phyloP scores from a whole-genome alignment of 2,888 invertebrate genomes.

The Cremastobaeus sp. region DNA sequence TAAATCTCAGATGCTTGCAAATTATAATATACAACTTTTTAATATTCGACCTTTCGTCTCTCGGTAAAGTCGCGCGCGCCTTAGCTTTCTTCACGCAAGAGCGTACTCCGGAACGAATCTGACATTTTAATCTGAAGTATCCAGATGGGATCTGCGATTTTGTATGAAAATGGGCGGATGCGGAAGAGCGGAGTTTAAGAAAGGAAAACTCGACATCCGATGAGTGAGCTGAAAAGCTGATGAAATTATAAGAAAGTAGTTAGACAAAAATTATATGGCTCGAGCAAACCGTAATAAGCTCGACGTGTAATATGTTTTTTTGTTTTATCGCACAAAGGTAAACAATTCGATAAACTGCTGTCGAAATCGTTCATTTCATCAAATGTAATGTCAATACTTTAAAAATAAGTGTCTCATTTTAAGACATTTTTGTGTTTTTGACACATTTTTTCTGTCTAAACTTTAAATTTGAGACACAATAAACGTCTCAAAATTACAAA shows the following conservation, averaged over 20 bases:
- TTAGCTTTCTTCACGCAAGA: constrained; percentile 63
- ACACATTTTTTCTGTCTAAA: no score
- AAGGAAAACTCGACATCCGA: constrained; percentile 54
- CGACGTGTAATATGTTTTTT: constrained; percentile 7
- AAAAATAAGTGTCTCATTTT: no score
- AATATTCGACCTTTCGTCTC: constrained; percentile 67
- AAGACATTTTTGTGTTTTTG: no score
- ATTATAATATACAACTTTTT: constrained; percentile 71
- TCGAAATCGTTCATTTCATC: no score
- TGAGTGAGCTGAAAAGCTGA: constrained; percentile 51
- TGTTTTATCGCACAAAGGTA: no score
- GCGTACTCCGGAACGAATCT: constrained; percentile 68
- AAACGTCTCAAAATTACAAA: no score
- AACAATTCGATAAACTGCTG: no score
- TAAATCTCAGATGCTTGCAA: constrained; percentile 65
- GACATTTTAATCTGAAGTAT: constrained; percentile 77
- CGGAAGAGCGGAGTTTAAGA: constrained; percentile 56
- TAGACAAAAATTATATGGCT: constrained; percentile 30
- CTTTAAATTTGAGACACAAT: no score
- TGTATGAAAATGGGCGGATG: constrained; percentile 63
- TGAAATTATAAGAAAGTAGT: constrained; percentile 54
- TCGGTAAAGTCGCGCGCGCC: constrained; percentile 55
- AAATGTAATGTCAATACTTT: no score
- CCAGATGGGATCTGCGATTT: constrained; percentile 75
- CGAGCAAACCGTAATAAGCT: constrained; percentile 15